Evolutionary conservation across 2,888 invertebrate genomes (phyloP), one percentile per base, ranked within the genome.

Genomic region (Mesoligia furuncula): DNA sequence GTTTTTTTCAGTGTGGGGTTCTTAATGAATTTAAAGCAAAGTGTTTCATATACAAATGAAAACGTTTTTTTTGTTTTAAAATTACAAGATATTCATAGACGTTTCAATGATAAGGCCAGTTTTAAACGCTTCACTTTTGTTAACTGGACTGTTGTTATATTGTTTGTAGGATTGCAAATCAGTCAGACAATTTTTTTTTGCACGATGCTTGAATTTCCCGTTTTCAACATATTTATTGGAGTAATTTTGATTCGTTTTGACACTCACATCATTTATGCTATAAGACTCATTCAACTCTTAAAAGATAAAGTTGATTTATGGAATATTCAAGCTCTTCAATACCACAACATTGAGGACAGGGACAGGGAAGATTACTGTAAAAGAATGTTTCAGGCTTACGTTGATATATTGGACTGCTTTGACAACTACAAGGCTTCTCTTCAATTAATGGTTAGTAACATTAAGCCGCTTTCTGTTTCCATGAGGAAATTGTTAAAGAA

Each of bases 261-360:
- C 17, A n/a, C 66, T 5, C 77, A 77, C 36, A n/a, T 84, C 0
- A 8, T 84, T 31, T 71, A 84, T 51, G 61, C 70, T 3, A 59
- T 68, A 0, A 61, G 75, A 27, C 64, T 81, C 5, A 79, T 75
- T 15, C 65, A 70, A 0, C 4, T 81, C 4, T 66, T 85, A 17
- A 73, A 67, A 66, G 15, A 71, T 65, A 84, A 81, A 71, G 39
- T 81, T 17, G 27, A 59, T 42, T 39, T 81, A 24, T 85, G 85
- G 85, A 84, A 80, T 51, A 65, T n/a, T 59, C 39, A 59, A 64
- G 62, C 42, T 48, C 15, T 68, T 27, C 51, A 45, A 15, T 48
- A 27, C 3, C 20, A 8, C 36, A n/a, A 2, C 0, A 65, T 65
- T 48, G 15, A 7, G 0, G 31, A 13, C 6, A 42, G n/a, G 17